Percentiles rank a stretch among this genome's conserved stretches.
Conservation (phyloP, 1,140 invertebrate genomes). For the Onthophagus taurus region DNA sequence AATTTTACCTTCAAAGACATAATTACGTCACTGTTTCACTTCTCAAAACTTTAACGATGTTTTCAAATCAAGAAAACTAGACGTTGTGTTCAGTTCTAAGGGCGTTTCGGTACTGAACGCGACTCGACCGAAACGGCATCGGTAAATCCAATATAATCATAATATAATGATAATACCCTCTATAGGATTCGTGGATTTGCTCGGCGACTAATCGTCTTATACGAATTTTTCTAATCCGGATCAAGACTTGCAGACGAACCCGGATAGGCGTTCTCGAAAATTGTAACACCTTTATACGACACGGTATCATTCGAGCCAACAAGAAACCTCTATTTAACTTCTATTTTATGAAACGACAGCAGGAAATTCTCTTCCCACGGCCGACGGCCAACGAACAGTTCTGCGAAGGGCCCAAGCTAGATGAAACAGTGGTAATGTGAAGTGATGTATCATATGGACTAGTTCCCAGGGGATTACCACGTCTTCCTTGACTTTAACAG, state of each 20-base stretch:
- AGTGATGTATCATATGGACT: too few species aligned
- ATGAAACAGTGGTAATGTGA: too few species aligned
- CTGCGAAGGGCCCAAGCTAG: too few species aligned
- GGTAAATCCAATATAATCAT: slow-evolving; percentile 39
- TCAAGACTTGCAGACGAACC: slow-evolving; percentile 5
- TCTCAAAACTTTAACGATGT: too few species aligned
- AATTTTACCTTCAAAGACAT: background rate
- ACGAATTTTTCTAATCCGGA: slow-evolving; percentile 37
- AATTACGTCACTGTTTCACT: background rate
- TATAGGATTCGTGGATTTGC: slow-evolving; percentile 37
- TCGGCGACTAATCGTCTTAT: slow-evolving; percentile 38
- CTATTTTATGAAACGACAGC: too few species aligned
- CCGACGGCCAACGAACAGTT: too few species aligned
- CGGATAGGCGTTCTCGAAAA: background rate
- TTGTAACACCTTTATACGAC: too few species aligned
- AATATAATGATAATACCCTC: slow-evolving; percentile 40
- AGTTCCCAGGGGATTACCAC: too few species aligned
- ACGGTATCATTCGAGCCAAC: too few species aligned
- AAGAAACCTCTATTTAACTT: too few species aligned
- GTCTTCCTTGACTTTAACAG: too few species aligned
- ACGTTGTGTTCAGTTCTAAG: slow-evolving; percentile 2
- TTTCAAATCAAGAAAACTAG: background rate
- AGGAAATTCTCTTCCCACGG: too few species aligned
- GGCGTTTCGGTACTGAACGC: slow-evolving; percentile 29
- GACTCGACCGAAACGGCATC: slow-evolving; percentile 28